Conservation (phyloP, 1,140 invertebrate species). For the Zaprionus nigranus region DNA sequence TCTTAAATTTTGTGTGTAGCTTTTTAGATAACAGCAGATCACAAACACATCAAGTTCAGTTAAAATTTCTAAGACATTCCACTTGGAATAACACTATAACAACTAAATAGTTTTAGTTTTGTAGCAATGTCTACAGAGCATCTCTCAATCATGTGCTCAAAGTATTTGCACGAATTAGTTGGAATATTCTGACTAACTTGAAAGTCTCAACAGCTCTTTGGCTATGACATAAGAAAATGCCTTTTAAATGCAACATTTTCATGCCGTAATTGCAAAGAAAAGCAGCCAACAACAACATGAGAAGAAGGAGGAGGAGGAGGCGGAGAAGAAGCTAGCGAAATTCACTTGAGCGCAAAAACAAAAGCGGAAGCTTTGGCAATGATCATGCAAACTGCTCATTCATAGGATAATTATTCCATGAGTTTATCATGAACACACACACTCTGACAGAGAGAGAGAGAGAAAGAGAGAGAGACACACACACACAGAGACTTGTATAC, state of each 20-base stretch:
- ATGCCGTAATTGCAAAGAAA: constrained; percentile 76
- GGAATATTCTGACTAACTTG: constrained; percentile 63
- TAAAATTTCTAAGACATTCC: not conserved
- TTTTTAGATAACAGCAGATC: too few relatives aligned
- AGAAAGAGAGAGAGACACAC: not conserved
- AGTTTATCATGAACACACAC: constrained; percentile 61
- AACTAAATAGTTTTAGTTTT: too few relatives aligned
- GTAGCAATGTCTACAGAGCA: not conserved
- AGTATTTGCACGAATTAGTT: constrained; percentile 59
- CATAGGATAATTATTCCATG: constrained; percentile 83
- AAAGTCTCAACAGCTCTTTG: constrained; percentile 23
- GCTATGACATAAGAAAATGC: constrained; percentile 78
- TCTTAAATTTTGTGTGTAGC: not conserved
- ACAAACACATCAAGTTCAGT: not conserved
- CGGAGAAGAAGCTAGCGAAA: constrained; percentile 41
- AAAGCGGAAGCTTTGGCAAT: constrained; percentile 82
- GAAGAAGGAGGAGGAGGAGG: constrained; percentile 7
- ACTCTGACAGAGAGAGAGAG: constrained; percentile 15
- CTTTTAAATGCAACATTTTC: constrained; percentile 81
- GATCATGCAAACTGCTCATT: constrained; percentile 82
- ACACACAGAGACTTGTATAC: not conserved
- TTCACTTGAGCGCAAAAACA: constrained; percentile 68
- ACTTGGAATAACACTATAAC: not conserved
- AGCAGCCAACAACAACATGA: constrained; percentile 28
- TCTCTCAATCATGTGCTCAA: not conserved